These are phyloP conservation scores for Teleopsis dalmanni DNA, from an alignment of 1,140 invertebrate genomes.

Conservation along the genomic window DNA sequence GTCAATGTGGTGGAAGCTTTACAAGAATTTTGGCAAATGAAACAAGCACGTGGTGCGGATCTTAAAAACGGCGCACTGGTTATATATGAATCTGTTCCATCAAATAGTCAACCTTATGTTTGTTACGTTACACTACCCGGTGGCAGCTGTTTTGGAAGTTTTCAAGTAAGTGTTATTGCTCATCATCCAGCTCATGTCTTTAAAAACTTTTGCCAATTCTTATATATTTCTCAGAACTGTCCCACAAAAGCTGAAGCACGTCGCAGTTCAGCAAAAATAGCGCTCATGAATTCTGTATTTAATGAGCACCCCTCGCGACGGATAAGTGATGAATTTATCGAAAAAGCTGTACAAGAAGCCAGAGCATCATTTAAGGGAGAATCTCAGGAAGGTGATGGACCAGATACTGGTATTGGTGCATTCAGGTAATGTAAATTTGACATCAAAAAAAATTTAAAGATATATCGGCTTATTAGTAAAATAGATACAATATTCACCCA, in stretches of 20 bases:
- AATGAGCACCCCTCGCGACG: conserved; percentile 90
- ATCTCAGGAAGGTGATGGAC: conserved; percentile 64
- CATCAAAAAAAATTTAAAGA: too few species aligned
- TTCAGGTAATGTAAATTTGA: conserved; percentile 74
- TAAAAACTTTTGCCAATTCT: neutral
- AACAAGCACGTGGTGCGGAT: conserved; percentile 78
- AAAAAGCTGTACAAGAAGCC: conserved; percentile 85
- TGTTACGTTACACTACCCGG: conserved; percentile 92
- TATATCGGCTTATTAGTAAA: too few species aligned
- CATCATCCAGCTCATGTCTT: neutral
- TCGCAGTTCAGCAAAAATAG: conserved; percentile 89
- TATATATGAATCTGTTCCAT: conserved; percentile 90
- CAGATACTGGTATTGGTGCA: conserved; percentile 81
- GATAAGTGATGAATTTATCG: conserved; percentile 90
- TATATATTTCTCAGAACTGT: conserved; percentile 61
- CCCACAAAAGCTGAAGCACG: conserved; percentile 90
- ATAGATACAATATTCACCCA: too few species aligned
- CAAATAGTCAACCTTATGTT: conserved; percentile 81
- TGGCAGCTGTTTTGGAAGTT: conserved; percentile 91
- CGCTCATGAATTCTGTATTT: conserved; percentile 94
- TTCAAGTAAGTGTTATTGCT: conserved; percentile 57
- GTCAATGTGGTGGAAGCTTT: conserved; percentile 92
- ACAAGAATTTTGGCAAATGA: conserved; percentile 97
- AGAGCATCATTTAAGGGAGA: conserved; percentile 58
- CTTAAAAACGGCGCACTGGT: conserved; percentile 84